A percentile compares a stretch with the other conserved stretches of the same genome.
These are phyloP conservation scores for Nasonovia ribisnigri DNA, from an alignment of 2,888 invertebrate species.

Conservation along the genomic window DNA sequence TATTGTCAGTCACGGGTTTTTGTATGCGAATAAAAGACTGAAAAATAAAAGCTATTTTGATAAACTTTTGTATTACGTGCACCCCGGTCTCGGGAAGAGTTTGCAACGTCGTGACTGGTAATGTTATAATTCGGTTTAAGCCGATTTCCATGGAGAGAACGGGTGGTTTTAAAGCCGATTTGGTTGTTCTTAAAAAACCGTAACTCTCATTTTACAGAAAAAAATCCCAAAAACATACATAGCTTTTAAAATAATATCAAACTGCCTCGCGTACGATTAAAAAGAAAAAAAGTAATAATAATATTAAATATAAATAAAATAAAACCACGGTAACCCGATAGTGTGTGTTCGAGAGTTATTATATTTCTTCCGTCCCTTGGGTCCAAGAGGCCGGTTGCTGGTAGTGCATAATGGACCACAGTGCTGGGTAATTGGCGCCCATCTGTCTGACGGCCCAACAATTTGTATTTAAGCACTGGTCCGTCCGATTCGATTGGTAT, in stretches of 20 bases:
- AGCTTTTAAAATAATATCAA: conserved; percentile 55
- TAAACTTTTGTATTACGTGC: conserved; percentile 33
- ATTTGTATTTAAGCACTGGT: conserved; percentile 44
- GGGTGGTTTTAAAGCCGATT: conserved; percentile 62
- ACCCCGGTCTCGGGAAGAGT: conserved; percentile 27
- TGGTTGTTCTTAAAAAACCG: conserved; percentile 46
- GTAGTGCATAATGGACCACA: conserved; percentile 52
- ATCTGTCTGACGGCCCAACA: conserved; percentile 54
- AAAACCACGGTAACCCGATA: conserved; percentile 54
- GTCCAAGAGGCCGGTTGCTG: conserved; percentile 4
- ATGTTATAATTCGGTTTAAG: conserved; percentile 63
- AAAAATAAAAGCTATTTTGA: conserved; percentile 48
- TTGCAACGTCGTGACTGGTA: conserved; percentile 26
- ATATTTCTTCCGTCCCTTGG: conserved; percentile 49
- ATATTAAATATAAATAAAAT: background rate
- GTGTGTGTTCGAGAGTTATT: conserved; percentile 48
- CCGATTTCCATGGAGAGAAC: conserved; percentile 50
- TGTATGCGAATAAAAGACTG: conserved; percentile 23
- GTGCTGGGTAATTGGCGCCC: conserved; percentile 46
- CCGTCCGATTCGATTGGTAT: conserved; percentile 56
- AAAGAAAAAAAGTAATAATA: conserved; percentile 13
- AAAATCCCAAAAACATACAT: conserved; percentile 22
- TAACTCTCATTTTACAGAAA: conserved; percentile 17
- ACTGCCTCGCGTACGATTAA: background rate
- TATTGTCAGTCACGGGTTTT: conserved; percentile 9